Evolutionary conservation across 1,140 invertebrate species (phyloP).

Genomic region (Sinella curviseta): DNA sequence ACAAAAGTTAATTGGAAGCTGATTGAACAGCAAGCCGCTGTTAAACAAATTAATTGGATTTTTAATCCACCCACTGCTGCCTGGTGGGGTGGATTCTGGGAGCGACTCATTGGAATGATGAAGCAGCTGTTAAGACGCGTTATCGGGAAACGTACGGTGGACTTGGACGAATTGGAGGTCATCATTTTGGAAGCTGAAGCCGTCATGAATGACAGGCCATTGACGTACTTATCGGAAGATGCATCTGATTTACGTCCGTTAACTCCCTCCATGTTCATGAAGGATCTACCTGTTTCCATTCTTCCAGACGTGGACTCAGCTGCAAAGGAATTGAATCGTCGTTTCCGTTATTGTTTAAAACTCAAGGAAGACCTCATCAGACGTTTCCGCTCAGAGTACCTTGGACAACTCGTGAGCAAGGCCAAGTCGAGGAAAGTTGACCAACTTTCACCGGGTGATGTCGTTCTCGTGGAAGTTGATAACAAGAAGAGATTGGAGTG

Average conservation of each 20-base stretch:
- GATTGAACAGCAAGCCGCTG: background rate
- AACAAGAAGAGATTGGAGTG: background rate
- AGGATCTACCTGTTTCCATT: background rate
- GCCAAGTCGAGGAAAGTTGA: background rate
- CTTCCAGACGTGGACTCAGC: constrained; percentile 20
- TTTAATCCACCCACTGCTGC: constrained; percentile 54
- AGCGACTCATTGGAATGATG: constrained; percentile 54
- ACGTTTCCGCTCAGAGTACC: background rate
- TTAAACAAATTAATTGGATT: background rate
- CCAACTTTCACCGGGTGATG: background rate
- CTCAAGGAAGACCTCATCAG: no score
- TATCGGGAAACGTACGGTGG: constrained; percentile 49
- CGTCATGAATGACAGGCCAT: constrained; percentile 52
- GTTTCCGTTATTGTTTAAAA: no score
- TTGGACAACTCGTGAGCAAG: background rate
- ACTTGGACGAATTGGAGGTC: constrained; percentile 52
- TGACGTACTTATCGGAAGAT: constrained; percentile 52
- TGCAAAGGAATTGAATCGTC: background rate
- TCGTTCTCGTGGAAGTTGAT: background rate
- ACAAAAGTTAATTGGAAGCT: background rate
- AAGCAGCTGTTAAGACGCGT: constrained; percentile 51
- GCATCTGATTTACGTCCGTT: constrained; percentile 44
- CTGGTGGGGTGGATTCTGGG: constrained; percentile 56
- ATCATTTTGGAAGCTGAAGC: constrained; percentile 52
- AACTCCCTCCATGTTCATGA: constrained; percentile 49